Evolutionary conservation across 2,797 vertebrate genomes (phyloP).

Genomic region (Peromyscus attwateri): DNA sequence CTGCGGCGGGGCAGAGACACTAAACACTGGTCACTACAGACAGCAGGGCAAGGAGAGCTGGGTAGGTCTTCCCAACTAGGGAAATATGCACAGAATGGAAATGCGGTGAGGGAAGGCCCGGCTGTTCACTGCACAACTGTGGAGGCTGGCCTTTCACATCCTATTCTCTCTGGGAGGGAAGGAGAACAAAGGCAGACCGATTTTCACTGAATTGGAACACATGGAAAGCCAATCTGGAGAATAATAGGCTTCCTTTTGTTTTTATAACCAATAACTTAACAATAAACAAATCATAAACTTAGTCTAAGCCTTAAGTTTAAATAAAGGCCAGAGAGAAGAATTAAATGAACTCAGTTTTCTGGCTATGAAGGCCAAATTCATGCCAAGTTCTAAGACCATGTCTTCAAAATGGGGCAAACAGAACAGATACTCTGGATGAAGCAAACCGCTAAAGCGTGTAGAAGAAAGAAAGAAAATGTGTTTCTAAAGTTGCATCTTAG

Average conservation of each 20-base stretch:
- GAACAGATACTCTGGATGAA: constrained; percentile 16
- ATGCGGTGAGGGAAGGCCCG: not conserved
- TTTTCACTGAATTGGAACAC: not conserved
- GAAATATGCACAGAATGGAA: not conserved
- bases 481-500: not conserved
- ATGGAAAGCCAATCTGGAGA: constrained; percentile 27
- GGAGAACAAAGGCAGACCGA: not conserved
- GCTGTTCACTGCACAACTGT: not conserved
- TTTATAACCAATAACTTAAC: constrained; percentile 60
- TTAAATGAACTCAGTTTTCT: constrained; percentile 52
- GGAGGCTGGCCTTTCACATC: not conserved
- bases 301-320: constrained; percentile 49
- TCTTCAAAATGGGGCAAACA: not conserved
- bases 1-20: not conserved
- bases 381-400: constrained; percentile 47
- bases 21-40: not conserved
- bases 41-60: not conserved
- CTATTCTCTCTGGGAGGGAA: not conserved
- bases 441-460: constrained; percentile 17
- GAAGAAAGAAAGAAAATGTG: not conserved
- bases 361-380: constrained; percentile 14
- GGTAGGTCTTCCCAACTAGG: not conserved
- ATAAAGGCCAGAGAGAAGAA: constrained; percentile 56
- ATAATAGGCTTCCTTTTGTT: constrained; percentile 20
- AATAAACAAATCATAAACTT: constrained; percentile 46